Evolutionary conservation across 2,888 invertebrate genomes (phyloP).

Genomic region (Drosophila mulleri): DNA sequence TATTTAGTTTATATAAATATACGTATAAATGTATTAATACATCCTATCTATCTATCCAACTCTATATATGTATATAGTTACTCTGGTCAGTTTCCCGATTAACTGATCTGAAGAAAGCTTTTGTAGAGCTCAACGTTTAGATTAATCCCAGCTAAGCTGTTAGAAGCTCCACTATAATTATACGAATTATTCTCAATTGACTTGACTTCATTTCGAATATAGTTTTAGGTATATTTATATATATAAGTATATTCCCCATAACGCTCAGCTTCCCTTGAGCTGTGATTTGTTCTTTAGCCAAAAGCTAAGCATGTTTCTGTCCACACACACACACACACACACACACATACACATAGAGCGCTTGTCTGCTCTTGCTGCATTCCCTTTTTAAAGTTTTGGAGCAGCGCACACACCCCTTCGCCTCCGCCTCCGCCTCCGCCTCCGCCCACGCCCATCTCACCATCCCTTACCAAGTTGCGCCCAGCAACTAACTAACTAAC

Average conservation of each 20-base stretch:
- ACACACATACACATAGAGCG: not conserved
- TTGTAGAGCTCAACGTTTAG: not conserved
- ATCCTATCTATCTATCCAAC: too few relatives aligned
- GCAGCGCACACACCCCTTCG: not conserved
- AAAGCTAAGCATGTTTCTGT: not conserved
- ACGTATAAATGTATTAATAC: too few relatives aligned
- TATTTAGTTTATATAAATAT: too few relatives aligned
- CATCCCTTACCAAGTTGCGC: conserved; percentile 13
- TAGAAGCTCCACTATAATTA: not conserved
- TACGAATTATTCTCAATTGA: not conserved
- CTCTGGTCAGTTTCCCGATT: too few relatives aligned
- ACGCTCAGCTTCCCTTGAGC: not conserved
- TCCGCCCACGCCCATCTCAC: too few relatives aligned
- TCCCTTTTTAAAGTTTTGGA: conserved; percentile 24
- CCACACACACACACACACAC: not conserved
- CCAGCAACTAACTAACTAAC: conserved; percentile 62
- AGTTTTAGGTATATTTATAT: not conserved
- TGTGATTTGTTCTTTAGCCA: not conserved
- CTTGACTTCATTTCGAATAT: not conserved
- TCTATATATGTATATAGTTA: too few relatives aligned
- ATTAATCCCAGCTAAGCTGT: not conserved
- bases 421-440: not conserved
- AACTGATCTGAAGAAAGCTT: too few relatives aligned
- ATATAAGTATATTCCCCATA: not conserved
- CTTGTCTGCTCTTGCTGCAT: not conserved